Evolutionary conservation across 2,888 invertebrate genomes (phyloP), one percentile per base, ranked within the genome.

Genomic region (Gymnoscelis rufifasciata): DNA sequence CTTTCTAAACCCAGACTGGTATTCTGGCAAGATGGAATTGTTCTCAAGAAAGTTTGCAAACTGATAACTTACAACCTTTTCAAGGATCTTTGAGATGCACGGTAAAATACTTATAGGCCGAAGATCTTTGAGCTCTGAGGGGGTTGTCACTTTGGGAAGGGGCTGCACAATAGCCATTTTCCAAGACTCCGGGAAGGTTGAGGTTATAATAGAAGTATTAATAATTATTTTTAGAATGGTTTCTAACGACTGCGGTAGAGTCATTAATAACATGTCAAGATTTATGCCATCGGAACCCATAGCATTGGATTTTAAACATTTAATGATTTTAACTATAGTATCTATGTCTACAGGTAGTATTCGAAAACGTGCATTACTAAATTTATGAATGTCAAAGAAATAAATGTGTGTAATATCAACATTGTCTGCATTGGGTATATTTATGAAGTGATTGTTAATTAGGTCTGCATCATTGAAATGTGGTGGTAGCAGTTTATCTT

Each of bases 61-160:
- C 10, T 50, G 48, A 2, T 7, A 1, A 26, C 23, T 11, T 2
- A 50, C 41, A 5, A 11, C 36, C 11, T 46, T 48, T 35, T 52
- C 52, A 3, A 52, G 10, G 7, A 52, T 12, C n/a, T 50, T 52
- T 7, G 49, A 54, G 1, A 56, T 7, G 19, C 19, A 19, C 2
- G 19, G 19, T 19, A 19, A 19, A 2, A 19, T 2, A 5, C 19
- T 19, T 19, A 58, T 55, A 1, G 60, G 55, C 1, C 56, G 14
- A 7, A 60, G 41, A 26, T 56, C 54, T 37, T 54, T 56, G 1
- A 47, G 27, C 3, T 36, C 40, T 1, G 19, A n/a, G 0, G 44
- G 49, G 10, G 43, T 51, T 7, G 19, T 3, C 0, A n/a, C 19
- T 28, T 42, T 42, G 2, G 41, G 41, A 4, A 41, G 6, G n/a